Conservation (phyloP, 2,113 vertebrate genomes). For the Coptodon rendalli region DNA sequence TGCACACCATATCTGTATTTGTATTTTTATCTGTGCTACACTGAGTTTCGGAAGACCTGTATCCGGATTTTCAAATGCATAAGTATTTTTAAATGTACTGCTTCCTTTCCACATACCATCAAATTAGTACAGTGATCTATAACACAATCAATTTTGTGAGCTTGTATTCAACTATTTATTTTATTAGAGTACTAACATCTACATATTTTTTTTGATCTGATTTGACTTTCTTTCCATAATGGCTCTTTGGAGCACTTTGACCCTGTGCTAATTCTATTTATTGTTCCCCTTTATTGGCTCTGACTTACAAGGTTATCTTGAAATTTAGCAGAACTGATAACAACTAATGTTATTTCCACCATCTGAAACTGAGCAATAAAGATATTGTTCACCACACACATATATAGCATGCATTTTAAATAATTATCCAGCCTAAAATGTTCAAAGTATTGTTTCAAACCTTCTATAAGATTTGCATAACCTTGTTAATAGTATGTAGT, state of each 20-base stretch:
- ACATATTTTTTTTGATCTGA: not conserved
- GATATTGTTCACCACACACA: not conserved
- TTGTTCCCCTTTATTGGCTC: not conserved
- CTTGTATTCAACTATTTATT: not conserved
- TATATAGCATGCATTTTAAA: not conserved
- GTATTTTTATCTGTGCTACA: not conserved
- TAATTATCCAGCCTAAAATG: not conserved
- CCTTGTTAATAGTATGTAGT: not conserved
- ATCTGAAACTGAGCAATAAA: not conserved
- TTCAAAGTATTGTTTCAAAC: not conserved
- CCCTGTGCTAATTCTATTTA: not conserved
- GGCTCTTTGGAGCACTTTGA: not conserved
- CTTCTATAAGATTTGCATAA: not conserved
- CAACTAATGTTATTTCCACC: not conserved
- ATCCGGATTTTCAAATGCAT: not conserved
- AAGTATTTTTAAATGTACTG: not conserved
- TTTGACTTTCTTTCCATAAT: not conserved
- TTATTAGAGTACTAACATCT: not conserved
- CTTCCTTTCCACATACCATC: not conserved
- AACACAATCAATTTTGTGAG: not conserved
- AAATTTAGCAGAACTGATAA: not conserved
- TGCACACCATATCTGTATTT: not conserved
- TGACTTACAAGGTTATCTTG: not conserved
- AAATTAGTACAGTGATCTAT: not conserved
- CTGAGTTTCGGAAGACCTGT: not conserved